Evolutionary conservation across 2,888 invertebrate genomes (phyloP).

Genomic region (Daptonema setosum): DNA sequence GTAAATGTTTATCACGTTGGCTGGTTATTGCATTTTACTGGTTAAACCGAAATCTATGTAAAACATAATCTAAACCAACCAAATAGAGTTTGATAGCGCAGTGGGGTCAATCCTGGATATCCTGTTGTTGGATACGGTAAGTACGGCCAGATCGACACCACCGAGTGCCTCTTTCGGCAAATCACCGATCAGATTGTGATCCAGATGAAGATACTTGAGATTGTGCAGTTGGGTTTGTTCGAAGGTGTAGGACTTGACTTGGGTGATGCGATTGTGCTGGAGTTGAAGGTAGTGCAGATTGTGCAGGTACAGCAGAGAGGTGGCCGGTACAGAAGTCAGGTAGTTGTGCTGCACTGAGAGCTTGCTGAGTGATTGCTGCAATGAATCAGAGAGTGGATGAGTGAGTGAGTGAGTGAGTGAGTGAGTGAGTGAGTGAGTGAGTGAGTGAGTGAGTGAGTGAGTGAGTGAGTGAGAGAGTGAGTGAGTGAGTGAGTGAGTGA

Average conservation of each 20-base stretch:
- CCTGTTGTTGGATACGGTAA: too few relatives aligned
- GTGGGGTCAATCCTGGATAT: too few relatives aligned
- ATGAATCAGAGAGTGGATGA: background rate
- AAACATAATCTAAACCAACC: too few relatives aligned
- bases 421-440: background rate
- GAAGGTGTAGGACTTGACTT: constrained; percentile 15
- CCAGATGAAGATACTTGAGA: constrained; percentile 21
- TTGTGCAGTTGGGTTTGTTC: constrained; percentile 20
- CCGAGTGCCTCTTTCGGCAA: too few relatives aligned
- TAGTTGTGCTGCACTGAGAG: constrained; percentile 19
- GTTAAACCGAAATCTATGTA: too few relatives aligned
- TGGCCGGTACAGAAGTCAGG: constrained; percentile 17
- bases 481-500: background rate
- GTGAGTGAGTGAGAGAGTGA: background rate
- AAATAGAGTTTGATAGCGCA: too few relatives aligned
- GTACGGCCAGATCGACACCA: too few relatives aligned
- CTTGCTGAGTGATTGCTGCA: constrained; percentile 16
- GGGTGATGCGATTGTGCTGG: constrained; percentile 19
- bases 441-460: background rate
- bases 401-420: background rate
- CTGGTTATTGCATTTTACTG: too few relatives aligned
- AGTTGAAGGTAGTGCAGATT: constrained; percentile 22
- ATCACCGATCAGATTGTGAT: constrained; percentile 20
- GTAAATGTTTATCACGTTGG: too few relatives aligned
- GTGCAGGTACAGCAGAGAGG: constrained; percentile 20